Conservation (phyloP, 2,888 invertebrate species). For the Orthosia gothica region DNA sequence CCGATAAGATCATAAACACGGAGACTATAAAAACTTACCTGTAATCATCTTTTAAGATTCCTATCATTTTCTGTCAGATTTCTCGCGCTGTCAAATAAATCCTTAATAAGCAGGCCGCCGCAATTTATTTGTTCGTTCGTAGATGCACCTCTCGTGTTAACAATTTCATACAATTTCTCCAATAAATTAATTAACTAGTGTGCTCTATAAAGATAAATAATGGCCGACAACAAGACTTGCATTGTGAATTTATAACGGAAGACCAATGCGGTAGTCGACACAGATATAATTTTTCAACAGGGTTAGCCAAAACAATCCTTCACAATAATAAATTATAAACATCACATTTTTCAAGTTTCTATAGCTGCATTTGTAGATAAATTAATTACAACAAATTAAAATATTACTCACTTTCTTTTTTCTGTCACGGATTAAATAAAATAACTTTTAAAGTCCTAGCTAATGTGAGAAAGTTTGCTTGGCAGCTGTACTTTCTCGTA, state of each 20-base stretch:
- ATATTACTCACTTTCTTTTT: conserved; percentile 48
- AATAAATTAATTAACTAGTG: conserved; percentile 58
- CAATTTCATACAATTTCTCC: conserved; percentile 62
- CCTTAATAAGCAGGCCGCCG: conserved; percentile 36
- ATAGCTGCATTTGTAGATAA: conserved; percentile 5
- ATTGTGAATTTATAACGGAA: conserved; percentile 70
- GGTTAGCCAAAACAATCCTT: conserved; percentile 46
- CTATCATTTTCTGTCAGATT: conserved; percentile 41
- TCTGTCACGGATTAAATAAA: conserved; percentile 31
- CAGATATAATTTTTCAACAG: conserved; percentile 61
- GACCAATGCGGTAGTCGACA: conserved; percentile 58
- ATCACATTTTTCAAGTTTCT: conserved; percentile 15
- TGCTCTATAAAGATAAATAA: conserved; percentile 64
- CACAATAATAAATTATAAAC: conserved; percentile 2
- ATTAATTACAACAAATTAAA: conserved; percentile 40
- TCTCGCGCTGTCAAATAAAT: conserved; percentile 60
- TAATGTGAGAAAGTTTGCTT: conserved; percentile 40
- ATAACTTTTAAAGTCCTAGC: conserved; percentile 21
- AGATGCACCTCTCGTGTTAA: conserved; percentile 58
- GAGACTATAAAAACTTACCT: conserved; percentile 26
- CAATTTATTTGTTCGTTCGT: conserved; percentile 47
- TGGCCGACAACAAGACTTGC: conserved; percentile 51
- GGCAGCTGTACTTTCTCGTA: conserved; percentile 27
- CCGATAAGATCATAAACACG: conserved; percentile 37
- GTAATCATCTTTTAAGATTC: conserved; percentile 34